phyloP scores from a whole-genome alignment of 1,140 invertebrate genomes.

The Adoxophyes honmai region DNA sequence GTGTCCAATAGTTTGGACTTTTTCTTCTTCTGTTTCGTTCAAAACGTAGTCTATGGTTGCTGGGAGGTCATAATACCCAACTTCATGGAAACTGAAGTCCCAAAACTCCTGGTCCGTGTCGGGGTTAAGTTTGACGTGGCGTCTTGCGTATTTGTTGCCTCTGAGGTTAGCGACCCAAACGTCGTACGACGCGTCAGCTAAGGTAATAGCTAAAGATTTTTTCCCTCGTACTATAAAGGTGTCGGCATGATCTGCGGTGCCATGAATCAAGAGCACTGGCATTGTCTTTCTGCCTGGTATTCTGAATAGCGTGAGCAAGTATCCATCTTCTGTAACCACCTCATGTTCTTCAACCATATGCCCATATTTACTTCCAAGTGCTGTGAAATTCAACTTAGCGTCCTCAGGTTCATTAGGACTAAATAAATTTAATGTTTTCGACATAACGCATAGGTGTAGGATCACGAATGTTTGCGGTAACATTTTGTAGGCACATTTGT shows the following conservation, averaged over 20 bases:
- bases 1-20: slow-evolving; percentile 65
- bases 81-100: slow-evolving; percentile 78
- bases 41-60: slow-evolving; percentile 80
- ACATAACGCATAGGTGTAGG: too few relatives aligned
- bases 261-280: background rate
- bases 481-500: too few relatives aligned
- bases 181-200: slow-evolving; percentile 78
- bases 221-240: background rate
- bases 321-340: slow-evolving; percentile 56
- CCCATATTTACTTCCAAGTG: background rate
- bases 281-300: slow-evolving; percentile 25
- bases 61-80: slow-evolving; percentile 79
- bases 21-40: slow-evolving; percentile 56
- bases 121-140: slow-evolving; percentile 72
- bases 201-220: slow-evolving; percentile 8
- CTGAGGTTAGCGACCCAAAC: slow-evolving; percentile 84
- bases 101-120: slow-evolving; percentile 71
- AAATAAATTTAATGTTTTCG: too few relatives aligned
- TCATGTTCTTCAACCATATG: slow-evolving; percentile 29
- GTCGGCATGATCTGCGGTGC: background rate
- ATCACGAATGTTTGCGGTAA: too few relatives aligned
- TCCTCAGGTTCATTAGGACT: background rate
- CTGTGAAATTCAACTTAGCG: background rate
- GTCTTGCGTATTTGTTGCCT: slow-evolving; percentile 69
- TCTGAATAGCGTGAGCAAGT: slow-evolving; percentile 48